Percentiles rank a stretch among this genome's conserved stretches.
phyloP scores from a whole-genome alignment of 2,113 vertebrate genomes.

The Struthidea cinerea region DNA sequence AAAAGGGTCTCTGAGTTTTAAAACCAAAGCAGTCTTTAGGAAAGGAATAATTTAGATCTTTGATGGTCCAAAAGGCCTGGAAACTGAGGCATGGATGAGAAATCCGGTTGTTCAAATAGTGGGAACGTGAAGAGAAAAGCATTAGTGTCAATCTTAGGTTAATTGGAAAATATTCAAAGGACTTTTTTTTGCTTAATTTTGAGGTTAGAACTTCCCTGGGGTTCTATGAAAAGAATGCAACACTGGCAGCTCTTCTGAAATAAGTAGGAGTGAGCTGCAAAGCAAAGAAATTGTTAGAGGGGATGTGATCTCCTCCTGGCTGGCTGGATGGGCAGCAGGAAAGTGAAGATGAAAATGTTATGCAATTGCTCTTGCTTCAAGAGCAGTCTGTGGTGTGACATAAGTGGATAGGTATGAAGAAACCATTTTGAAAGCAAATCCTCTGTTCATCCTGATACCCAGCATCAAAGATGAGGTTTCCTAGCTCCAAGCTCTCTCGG shows the following conservation, averaged over 20 bases:
- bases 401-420: not conserved
- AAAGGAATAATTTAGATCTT: not conserved
- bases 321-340: not conserved
- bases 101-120: not conserved
- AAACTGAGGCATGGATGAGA: not conserved
- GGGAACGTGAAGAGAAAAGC: not conserved
- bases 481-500: fast-evolving
- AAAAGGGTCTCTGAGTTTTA: not conserved
- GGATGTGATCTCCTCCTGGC: not conserved
- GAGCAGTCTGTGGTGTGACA: not conserved
- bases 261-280: not conserved
- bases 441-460: not conserved
- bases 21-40: not conserved
- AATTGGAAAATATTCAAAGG: conserved; percentile 47
- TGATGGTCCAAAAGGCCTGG: not conserved
- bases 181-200: conserved; percentile 46
- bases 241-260: conserved; percentile 16
- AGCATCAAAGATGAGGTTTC: not conserved
- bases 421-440: fast-evolving
- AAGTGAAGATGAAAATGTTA: not conserved
- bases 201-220: conserved; percentile 31
- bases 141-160: conserved; percentile 20
- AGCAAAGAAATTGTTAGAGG: not conserved
- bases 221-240: not conserved
- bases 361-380: not conserved